Evolutionary conservation across 2,113 vertebrate species (phyloP).

Genomic region (Chroicocephalus ridibundus): DNA sequence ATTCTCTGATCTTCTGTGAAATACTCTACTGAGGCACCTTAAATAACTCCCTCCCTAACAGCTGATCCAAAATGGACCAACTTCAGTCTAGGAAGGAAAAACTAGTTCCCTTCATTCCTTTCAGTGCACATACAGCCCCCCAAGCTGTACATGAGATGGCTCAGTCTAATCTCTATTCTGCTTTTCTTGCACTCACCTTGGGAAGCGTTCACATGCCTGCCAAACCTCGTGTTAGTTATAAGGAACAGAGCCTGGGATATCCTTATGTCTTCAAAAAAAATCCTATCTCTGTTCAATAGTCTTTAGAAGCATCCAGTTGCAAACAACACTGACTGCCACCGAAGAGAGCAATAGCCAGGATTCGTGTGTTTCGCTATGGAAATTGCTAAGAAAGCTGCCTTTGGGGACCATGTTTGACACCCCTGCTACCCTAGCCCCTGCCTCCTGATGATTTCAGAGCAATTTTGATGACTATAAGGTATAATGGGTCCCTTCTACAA

Average conservation of each 20-base stretch:
- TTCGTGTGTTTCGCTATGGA: rapidly evolving
- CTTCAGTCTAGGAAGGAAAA: neutral
- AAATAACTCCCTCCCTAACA: neutral
- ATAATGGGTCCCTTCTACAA: neutral
- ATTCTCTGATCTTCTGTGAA: neutral
- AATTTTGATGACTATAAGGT: neutral
- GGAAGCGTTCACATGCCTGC: neutral
- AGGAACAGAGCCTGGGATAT: neutral
- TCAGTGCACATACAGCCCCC: neutral
- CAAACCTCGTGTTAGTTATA: neutral
- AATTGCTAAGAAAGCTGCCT: neutral
- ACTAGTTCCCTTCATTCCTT: neutral
- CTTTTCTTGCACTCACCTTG: neutral
- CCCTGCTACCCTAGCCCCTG: neutral
- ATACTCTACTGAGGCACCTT: neutral
- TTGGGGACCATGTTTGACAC: neutral
- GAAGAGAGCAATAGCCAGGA: neutral
- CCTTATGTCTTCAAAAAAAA: neutral
- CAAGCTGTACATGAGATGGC: neutral
- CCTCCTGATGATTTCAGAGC: neutral
- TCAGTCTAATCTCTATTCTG: neutral
- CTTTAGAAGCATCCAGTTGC: neutral
- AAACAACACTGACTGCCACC: neutral
- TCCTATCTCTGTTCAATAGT: rapidly evolving
- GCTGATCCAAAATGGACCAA: neutral